Evolutionary conservation across 1,140 invertebrate genomes (phyloP).

Genomic region (Neelides sp.): DNA sequence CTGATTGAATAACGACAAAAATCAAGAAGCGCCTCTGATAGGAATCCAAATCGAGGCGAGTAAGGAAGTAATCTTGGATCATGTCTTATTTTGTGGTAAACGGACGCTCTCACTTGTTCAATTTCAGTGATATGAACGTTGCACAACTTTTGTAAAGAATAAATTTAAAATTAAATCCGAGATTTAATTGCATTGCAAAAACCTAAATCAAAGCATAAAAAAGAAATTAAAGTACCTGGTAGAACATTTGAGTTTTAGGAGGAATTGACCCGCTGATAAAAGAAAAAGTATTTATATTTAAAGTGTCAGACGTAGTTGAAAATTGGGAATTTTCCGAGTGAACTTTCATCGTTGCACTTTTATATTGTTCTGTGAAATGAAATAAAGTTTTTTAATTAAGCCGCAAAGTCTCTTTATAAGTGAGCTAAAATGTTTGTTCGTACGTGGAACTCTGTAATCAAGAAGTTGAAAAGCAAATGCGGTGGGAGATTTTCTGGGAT

Average conservation of each 20-base stretch:
- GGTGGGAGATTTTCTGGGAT: constrained; percentile 63
- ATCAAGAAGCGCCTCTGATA: constrained; percentile 21
- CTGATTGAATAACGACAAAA: constrained; percentile 26
- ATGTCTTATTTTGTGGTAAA: constrained; percentile 1
- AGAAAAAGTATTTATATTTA: no score
- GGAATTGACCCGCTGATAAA: constrained; percentile 55
- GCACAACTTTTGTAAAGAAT: constrained; percentile 50
- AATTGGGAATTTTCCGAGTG: no score
- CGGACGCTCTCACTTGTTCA: constrained; percentile 47
- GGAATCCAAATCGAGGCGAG: constrained; percentile 22
- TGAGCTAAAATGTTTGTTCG: no score
- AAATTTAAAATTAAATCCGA: constrained; percentile 13
- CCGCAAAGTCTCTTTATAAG: no score
- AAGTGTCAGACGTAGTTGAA: no score
- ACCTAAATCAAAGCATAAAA: background rate
- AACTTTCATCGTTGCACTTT: no score
- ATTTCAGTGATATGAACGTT: constrained; percentile 75
- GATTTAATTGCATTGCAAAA: background rate
- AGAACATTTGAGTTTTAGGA: constrained; percentile 65
- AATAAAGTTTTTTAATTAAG: no score
- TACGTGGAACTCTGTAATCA: constrained; percentile 64
- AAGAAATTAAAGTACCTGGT: constrained; percentile 47
- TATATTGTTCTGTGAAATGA: no score
- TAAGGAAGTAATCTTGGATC: no score
- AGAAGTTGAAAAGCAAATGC: constrained; percentile 71